Evolutionary conservation across 1,140 invertebrate genomes (phyloP).

Genomic region (Cydia pomonella): DNA sequence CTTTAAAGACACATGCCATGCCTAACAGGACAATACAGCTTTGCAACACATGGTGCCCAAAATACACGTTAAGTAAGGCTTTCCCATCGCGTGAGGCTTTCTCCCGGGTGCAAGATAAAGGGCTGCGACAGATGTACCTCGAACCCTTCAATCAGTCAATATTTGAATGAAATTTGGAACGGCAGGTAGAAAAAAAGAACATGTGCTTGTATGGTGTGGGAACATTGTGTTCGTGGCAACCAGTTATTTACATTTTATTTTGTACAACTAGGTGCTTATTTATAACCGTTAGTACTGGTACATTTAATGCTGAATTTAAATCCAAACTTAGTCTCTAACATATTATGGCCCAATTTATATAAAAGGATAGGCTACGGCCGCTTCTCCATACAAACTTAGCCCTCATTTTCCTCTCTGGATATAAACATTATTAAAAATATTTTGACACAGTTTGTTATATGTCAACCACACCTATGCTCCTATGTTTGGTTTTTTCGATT

Average conservation of each 20-base stretch:
- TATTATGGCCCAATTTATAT: too few relatives aligned
- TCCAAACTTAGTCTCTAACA: too few relatives aligned
- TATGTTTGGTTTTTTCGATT: too few relatives aligned
- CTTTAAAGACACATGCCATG: constrained; percentile 46
- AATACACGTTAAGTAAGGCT: constrained; percentile 45
- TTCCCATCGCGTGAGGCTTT: constrained; percentile 68
- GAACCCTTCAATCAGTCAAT: constrained; percentile 77
- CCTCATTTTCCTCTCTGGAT: too few relatives aligned
- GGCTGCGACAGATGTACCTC: constrained; percentile 66
- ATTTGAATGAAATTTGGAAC: constrained; percentile 64
- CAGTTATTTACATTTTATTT: constrained; percentile 19
- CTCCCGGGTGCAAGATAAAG: constrained; percentile 46
- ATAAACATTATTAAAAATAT: too few relatives aligned
- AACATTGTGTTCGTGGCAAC: constrained; percentile 37
- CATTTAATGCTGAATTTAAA: background rate
- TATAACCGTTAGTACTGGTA: background rate
- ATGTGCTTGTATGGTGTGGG: constrained; percentile 55
- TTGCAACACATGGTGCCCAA: constrained; percentile 62
- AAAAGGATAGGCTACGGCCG: too few relatives aligned
- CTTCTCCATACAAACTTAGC: too few relatives aligned
- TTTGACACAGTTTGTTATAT: too few relatives aligned
- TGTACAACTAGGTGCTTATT: background rate
- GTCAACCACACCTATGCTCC: too few relatives aligned
- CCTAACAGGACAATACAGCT: constrained; percentile 56
- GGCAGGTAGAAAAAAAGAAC: constrained; percentile 50